Conservation (phyloP, 2,797 vertebrate species). For the Liasis olivaceus region DNA sequence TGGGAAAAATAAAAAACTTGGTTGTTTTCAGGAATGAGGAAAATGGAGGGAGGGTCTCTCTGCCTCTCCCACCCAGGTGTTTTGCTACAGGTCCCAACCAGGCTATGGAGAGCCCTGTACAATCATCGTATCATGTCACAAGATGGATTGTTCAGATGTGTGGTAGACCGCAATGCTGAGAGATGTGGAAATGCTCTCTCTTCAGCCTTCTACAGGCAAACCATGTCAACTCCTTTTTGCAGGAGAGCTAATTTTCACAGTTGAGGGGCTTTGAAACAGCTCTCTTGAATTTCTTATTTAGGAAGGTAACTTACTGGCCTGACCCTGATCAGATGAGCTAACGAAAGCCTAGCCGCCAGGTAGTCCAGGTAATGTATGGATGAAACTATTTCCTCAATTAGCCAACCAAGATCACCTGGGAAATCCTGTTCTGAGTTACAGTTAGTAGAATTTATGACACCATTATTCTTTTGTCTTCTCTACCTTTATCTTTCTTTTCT, state of each 20-base stretch:
- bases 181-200: neutral
- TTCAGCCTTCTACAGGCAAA: neutral
- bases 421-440: neutral
- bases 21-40: neutral
- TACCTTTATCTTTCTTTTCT: neutral
- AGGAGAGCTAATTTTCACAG: neutral
- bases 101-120: neutral
- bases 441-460: neutral
- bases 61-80: neutral
- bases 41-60: neutral
- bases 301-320: slow-evolving; percentile 6
- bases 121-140: neutral
- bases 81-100: neutral
- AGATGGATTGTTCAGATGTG: neutral
- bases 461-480: neutral
- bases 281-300: neutral
- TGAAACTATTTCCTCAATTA: neutral
- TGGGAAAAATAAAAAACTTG: neutral
- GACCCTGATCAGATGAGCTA: neutral
- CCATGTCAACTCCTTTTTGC: neutral
- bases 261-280: neutral
- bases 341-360: neutral
- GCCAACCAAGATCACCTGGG: neutral
- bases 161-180: neutral
- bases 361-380: neutral